These are phyloP conservation scores for Plagiodera versicolora DNA, from an alignment of 2,888 invertebrate species.

Conservation along the genomic window DNA sequence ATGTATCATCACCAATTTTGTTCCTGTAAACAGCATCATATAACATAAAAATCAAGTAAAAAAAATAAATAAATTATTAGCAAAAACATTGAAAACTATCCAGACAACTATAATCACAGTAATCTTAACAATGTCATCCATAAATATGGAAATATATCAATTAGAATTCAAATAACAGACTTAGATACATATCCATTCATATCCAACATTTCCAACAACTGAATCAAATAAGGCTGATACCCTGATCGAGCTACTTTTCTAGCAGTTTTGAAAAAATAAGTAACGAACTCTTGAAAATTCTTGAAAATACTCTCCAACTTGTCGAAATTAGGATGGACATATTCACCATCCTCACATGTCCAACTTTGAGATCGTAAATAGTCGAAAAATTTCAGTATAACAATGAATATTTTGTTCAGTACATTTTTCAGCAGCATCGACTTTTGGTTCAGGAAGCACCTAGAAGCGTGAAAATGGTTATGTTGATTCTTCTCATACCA, in stretches of 20 bases:
- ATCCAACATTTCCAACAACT: constrained; percentile 67
- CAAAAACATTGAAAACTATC: too few species aligned
- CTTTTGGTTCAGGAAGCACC: constrained; percentile 73
- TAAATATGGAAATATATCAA: too few species aligned
- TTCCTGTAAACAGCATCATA: too few species aligned
- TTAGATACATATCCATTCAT: constrained; percentile 62
- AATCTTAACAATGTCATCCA: constrained; percentile 4
- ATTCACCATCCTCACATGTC: constrained; percentile 57
- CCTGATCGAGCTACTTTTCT: constrained; percentile 66
- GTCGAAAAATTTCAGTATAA: constrained; percentile 71
- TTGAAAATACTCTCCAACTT: constrained; percentile 56
- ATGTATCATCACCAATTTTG: too few species aligned
- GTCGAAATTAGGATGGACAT: constrained; percentile 63
- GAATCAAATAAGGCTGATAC: constrained; percentile 67
- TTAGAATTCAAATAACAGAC: constrained; percentile 17
- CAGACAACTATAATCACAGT: not conserved
- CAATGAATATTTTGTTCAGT: constrained; percentile 71
- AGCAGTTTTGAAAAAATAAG: constrained; percentile 65
- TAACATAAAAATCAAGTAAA: too few species aligned
- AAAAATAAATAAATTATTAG: too few species aligned
- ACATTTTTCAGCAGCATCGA: constrained; percentile 70
- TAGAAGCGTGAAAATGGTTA: constrained; percentile 41
- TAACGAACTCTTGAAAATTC: constrained; percentile 62
- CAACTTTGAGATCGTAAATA: constrained; percentile 63
- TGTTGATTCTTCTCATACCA: too few species aligned